Evolutionary conservation across 2,888 invertebrate genomes (phyloP).

Genomic region (Drosophila mercatorum): DNA sequence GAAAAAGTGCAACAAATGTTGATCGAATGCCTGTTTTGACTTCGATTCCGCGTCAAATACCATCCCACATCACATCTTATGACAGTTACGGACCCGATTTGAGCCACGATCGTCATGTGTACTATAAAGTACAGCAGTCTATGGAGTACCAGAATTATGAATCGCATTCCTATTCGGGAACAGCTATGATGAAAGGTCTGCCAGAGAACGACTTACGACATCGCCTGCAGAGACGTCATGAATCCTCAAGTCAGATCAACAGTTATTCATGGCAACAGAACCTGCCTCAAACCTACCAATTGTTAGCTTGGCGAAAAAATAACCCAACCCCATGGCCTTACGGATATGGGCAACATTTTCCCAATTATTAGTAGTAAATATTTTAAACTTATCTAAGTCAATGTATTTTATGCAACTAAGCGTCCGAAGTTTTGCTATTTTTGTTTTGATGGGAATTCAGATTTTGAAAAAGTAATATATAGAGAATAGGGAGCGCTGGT

Average conservation of each 20-base stretch:
- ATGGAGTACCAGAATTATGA: neutral
- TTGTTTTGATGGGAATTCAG: no score
- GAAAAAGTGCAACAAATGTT: neutral
- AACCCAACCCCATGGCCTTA: neutral
- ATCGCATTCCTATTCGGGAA: neutral
- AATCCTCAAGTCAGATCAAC: neutral
- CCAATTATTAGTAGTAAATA: conserved; percentile 7
- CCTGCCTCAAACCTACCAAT: neutral
- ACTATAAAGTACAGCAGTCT: neutral
- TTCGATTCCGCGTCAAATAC: neutral
- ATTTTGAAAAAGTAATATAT: no score
- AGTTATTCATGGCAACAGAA: neutral
- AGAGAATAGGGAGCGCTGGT: no score
- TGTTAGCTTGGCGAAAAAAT: neutral
- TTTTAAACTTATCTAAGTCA: no score
- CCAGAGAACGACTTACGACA: conserved; percentile 3
- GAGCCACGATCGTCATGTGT: neutral
- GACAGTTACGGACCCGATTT: neutral
- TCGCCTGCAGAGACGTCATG: neutral
- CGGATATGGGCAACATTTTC: neutral
- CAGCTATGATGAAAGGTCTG: neutral
- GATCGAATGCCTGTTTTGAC: neutral
- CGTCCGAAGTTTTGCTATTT: neutral
- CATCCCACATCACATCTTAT: neutral
- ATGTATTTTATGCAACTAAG: no score